Percentiles rank a stretch among this genome's conserved stretches.
Conservation (phyloP, 1,140 invertebrate species). For the Idris sp. region DNA sequence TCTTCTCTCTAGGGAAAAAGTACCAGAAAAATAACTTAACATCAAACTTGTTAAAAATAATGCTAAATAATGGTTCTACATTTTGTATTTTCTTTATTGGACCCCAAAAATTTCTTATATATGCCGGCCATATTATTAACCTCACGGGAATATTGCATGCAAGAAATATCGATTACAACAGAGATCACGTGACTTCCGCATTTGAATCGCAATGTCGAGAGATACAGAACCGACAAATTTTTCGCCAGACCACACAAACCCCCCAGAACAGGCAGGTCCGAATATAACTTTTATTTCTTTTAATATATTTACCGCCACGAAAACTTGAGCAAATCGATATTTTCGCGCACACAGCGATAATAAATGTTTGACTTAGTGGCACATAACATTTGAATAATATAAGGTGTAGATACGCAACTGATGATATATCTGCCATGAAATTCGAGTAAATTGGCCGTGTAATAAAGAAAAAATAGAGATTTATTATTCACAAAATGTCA, state of each 20-base stretch:
- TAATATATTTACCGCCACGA: slow-evolving; percentile 2
- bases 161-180: slow-evolving; percentile 67
- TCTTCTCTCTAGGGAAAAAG: too few relatives aligned
- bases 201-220: slow-evolving; percentile 46
- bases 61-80: too few relatives aligned
- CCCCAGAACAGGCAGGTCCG: background rate
- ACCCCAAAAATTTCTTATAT: too few relatives aligned
- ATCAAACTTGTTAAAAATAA: too few relatives aligned
- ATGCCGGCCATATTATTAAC: slow-evolving; percentile 44
- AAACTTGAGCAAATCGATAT: slow-evolving; percentile 13
- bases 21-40: too few relatives aligned
- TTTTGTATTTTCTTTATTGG: too few relatives aligned
- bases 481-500: too few relatives aligned
- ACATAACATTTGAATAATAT: slow-evolving; percentile 23
- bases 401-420: background rate
- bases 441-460: too few relatives aligned
- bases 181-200: slow-evolving; percentile 65
- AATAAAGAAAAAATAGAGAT: too few relatives aligned
- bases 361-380: slow-evolving; percentile 14
- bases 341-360: background rate
- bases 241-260: slow-evolving; percentile 17
- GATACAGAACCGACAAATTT: slow-evolving; percentile 39
- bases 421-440: background rate
- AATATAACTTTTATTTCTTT: slow-evolving; percentile 30
- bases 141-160: slow-evolving; percentile 52